Conservation (phyloP, 2,113 vertebrate genomes). For the Forbesichthys papilliferus region DNA sequence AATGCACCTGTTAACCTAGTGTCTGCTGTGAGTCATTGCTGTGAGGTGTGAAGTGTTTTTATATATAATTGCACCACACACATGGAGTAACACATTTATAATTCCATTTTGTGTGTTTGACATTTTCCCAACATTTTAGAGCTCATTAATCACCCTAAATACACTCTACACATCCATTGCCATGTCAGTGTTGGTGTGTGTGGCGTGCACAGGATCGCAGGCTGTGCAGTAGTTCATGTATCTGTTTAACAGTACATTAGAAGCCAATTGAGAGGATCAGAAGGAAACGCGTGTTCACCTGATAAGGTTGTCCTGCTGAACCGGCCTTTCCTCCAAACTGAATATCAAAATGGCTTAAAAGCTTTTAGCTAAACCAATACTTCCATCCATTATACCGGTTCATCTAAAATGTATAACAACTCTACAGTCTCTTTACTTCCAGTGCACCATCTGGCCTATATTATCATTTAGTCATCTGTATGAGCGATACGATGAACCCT, state of each 20-base stretch:
- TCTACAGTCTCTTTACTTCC: no score
- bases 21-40: conserved; percentile 18
- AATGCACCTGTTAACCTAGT: conserved; percentile 44
- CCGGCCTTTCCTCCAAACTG: neutral
- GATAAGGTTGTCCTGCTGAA: conserved; percentile 8
- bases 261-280: neutral
- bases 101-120: no score
- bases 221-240: conserved; percentile 15
- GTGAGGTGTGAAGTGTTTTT: neutral
- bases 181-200: conserved; percentile 2
- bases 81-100: neutral
- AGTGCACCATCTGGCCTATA: neutral
- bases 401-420: neutral
- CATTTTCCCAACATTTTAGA: no score
- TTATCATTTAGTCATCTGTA: neutral
- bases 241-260: neutral
- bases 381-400: conserved; percentile 40
- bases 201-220: conserved; percentile 20
- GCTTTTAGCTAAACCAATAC: conserved; percentile 4
- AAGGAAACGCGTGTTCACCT: neutral
- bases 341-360: conserved; percentile 1
- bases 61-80: neutral
- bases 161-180: neutral
- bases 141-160: conserved; percentile 7
- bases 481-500: no score